Evolutionary conservation across 1,140 invertebrate species (phyloP), one percentile per base, ranked within the genome.

Genomic region (Cydia pomonella): DNA sequence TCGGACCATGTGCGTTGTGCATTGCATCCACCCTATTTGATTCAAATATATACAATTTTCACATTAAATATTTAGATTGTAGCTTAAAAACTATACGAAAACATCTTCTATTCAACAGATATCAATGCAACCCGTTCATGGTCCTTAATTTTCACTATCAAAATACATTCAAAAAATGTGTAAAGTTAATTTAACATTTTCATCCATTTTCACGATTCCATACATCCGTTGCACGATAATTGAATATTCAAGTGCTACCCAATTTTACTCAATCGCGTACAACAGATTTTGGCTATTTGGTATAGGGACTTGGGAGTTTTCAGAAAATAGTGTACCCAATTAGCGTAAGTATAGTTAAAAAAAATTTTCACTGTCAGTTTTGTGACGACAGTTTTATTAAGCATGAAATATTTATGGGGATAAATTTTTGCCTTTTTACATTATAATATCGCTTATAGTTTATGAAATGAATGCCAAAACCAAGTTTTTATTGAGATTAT

Each of bases 21-120:
- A 81, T 80, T 79, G 62, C 59, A 77, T 80, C 80, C 44, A 77
- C 74, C 77, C 18, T 53, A 44, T 62, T 75, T 75, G 77, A 50
- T 77, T 74, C 76, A 78, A 79, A 75, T 87, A 88, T 87, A 73
- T 87, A 88, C 85, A 88, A 64, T 66, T 72, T 73, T 47, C 75
- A 80, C 76, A 76, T 83, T 83, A 85, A 85, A 87, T 83, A 86
- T 78, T 85, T 81, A 76, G 76, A 88, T 81, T 84, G 75, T 82
- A 62, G 74, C 83, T 84, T 84, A 82, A 59, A 59, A 73, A 75
- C 76, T 83, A 84, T 59, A 79, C 72, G 74, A 79, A 84, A 78
- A 84, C 80, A 80, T 77, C 72, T 77, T 76, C 76, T 77, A 77
- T 64, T 77, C 82, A 85, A 83, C 79, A 69, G 25, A 79, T 73